A percentile compares a stretch with the other conserved stretches of the same genome.
These are phyloP conservation scores for Colistium nudipinnis DNA, from an alignment of 2,113 vertebrate species.

Conservation along the genomic window DNA sequence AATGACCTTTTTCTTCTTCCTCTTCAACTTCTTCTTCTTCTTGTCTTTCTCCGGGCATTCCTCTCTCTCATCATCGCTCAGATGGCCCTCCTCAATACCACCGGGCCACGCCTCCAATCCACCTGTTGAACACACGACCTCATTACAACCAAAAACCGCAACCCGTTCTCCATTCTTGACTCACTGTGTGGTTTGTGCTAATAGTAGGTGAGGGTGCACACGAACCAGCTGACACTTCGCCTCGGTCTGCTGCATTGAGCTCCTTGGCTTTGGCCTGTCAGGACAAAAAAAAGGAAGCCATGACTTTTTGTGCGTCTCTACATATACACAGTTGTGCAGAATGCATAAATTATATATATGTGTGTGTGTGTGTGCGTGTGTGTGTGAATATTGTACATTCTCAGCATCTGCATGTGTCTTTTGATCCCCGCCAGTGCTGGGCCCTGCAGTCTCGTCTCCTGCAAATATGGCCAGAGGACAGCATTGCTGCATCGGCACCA, in stretches of 20 bases:
- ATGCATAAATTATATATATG: too few relatives aligned
- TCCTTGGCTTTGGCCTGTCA: constrained; percentile 26
- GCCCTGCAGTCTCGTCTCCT: constrained; percentile 32
- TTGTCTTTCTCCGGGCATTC: constrained; percentile 32
- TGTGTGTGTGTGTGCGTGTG: too few relatives aligned
- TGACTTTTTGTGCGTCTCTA: background rate
- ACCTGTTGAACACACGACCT: constrained; percentile 17
- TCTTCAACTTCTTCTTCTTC: constrained; percentile 55
- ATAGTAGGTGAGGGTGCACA: background rate
- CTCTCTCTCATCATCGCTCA: constrained; percentile 70
- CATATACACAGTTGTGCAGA: too few relatives aligned
- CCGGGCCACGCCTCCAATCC: background rate
- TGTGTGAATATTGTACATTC: constrained; percentile 40
- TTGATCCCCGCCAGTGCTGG: constrained; percentile 16
- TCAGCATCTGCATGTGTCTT: constrained; percentile 25
- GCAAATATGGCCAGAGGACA: background rate
- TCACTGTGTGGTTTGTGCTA: background rate
- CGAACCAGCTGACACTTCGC: constrained; percentile 28
- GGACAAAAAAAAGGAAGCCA: background rate
- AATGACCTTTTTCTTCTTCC: constrained; percentile 45
- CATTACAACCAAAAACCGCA: constrained; percentile 1
- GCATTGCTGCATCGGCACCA: background rate
- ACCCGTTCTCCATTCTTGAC: background rate
- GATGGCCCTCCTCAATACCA: constrained; percentile 31
- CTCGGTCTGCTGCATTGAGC: constrained; percentile 13